Evolutionary conservation across 2,888 invertebrate species (phyloP).

Genomic region (Sycophila texana): DNA sequence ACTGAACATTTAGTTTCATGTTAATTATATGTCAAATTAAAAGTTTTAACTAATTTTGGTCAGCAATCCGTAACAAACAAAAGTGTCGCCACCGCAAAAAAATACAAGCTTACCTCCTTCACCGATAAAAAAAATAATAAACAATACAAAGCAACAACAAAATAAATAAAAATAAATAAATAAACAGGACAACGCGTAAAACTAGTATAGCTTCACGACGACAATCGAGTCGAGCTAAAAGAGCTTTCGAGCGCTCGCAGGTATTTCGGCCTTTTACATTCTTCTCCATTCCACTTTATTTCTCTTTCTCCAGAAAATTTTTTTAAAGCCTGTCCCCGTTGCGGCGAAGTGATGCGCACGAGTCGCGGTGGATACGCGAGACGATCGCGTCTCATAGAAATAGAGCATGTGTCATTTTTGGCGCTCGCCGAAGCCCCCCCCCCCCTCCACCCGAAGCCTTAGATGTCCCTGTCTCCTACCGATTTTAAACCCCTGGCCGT

Average conservation of each 20-base stretch:
- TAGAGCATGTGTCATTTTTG: conserved; percentile 54
- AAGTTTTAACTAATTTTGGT: not conserved
- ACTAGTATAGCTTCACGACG: conserved; percentile 3
- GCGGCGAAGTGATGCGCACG: conserved; percentile 26
- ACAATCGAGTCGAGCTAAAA: conserved; percentile 28
- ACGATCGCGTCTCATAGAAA: conserved; percentile 48
- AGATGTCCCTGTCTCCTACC: not conserved
- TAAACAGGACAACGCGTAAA: not conserved
- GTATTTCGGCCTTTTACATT: conserved; percentile 30
- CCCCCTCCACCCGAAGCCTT: not conserved
- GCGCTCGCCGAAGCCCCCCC: conserved; percentile 27
- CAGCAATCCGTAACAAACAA: not conserved
- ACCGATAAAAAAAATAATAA: not conserved
- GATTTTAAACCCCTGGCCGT: conserved; percentile 11
- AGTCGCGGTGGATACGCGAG: conserved; percentile 17
- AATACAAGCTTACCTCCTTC: not conserved
- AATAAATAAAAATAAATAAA: not conserved
- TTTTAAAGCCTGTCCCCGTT: conserved; percentile 14
- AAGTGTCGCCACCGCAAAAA: not conserved
- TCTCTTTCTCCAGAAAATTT: conserved; percentile 1
- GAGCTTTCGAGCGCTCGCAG: conserved; percentile 11
- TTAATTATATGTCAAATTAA: too few relatives aligned
- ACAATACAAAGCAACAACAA: not conserved
- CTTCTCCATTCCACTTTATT: conserved; percentile 7
- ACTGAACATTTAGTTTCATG: too few relatives aligned